phyloP scores from a whole-genome alignment of 2,113 vertebrate genomes.

The Synodontis membranacea region DNA sequence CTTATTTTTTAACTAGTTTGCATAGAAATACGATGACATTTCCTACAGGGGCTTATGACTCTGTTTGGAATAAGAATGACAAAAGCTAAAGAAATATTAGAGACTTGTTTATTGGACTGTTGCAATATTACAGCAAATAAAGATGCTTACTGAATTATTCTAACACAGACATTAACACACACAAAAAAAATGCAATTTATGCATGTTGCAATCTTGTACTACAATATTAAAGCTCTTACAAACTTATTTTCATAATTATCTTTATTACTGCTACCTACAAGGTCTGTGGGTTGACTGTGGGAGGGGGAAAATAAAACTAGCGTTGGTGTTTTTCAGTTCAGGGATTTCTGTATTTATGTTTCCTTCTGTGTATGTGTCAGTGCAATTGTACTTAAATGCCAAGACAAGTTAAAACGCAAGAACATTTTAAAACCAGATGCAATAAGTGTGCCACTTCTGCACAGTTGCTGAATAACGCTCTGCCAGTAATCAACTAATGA shows the following conservation, averaged over 20 bases:
- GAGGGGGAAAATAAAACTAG: neutral
- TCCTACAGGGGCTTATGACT: neutral
- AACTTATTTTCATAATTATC: neutral
- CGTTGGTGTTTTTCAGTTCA: neutral
- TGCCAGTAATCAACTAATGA: slow-evolving; percentile 4
- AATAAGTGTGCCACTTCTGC: neutral
- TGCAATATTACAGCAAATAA: neutral
- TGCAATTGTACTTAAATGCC: neutral
- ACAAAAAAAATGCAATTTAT: neutral
- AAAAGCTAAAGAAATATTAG: slow-evolving; percentile 3
- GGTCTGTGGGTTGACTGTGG: neutral
- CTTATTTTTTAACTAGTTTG: neutral
- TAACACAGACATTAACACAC: neutral
- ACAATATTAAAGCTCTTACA: neutral
- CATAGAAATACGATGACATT: neutral
- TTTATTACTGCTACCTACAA: neutral
- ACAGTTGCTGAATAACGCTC: neutral
- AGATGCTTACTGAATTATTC: neutral
- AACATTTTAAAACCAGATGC: neutral
- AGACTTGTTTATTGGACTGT: neutral
- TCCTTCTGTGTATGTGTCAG: neutral
- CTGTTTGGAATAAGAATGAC: neutral
- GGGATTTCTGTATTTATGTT: neutral
- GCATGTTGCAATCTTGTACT: neutral
- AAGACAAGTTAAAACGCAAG: neutral